Evolutionary conservation across 2,113 vertebrate genomes (phyloP).

Genomic region (Chamaea fasciata): DNA sequence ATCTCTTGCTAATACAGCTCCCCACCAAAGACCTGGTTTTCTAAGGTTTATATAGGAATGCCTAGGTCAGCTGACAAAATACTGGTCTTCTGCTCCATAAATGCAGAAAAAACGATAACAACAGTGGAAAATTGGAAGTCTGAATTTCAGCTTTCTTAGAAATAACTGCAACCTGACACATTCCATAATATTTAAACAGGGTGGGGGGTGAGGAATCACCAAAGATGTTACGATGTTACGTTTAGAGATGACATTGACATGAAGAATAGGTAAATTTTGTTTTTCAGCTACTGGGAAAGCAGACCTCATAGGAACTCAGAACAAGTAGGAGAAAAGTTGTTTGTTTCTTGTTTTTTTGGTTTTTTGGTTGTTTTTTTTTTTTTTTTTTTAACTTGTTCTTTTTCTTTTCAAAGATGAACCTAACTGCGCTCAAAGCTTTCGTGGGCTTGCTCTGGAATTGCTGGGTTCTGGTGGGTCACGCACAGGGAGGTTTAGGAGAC

Average conservation of each 20-base stretch:
- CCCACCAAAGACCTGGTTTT: conserved; percentile 69
- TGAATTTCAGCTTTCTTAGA: conserved; percentile 76
- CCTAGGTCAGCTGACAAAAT: conserved; percentile 75
- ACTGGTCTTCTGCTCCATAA: conserved; percentile 72
- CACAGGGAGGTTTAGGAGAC: conserved; percentile 85
- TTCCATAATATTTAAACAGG: conserved; percentile 71
- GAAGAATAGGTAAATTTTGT: conserved; percentile 77
- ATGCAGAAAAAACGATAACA: conserved; percentile 73
- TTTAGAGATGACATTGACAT: conserved; percentile 76
- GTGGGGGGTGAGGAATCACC: conserved; percentile 66
- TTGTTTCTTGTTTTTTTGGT: conserved; percentile 16
- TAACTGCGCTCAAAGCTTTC: conserved; percentile 74
- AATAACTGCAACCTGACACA: conserved; percentile 71
- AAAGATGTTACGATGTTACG: conserved; percentile 68
- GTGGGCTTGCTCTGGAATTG: conserved; percentile 88
- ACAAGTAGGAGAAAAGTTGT: conserved; percentile 46
- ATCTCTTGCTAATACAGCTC: conserved; percentile 64
- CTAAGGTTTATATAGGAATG: conserved; percentile 75
- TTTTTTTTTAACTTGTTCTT: conserved; percentile 47
- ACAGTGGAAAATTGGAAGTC: conserved; percentile 77
- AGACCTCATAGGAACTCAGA: conserved; percentile 63
- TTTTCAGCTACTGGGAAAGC: conserved; percentile 66
- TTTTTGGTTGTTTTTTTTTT: neutral
- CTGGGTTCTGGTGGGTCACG: conserved; percentile 83
- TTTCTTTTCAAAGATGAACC: conserved; percentile 81